Evolutionary conservation across 2,113 vertebrate genomes (phyloP), one percentile per base, ranked within the genome.

Genomic region (Platysteira castanea): DNA sequence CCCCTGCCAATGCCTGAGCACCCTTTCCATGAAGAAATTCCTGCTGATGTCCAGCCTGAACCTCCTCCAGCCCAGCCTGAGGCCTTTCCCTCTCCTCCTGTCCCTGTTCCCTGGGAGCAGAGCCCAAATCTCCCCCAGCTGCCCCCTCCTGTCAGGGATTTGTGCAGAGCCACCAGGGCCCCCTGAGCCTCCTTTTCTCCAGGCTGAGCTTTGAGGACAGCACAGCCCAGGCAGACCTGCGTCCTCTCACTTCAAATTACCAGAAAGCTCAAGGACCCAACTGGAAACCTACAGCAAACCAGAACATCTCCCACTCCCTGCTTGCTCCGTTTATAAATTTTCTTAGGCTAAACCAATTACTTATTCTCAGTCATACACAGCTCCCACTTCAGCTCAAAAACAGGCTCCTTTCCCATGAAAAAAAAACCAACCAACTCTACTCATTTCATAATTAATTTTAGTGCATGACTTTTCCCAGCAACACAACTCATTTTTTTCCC

Each of bases 51-150:
- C 56, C 74, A n/a, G 1, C 23, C 39, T 61, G 19, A 23, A 0
- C n/a, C 39, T 70, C 2, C 23, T 47, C 44, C 42, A 52, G 20
- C 52, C 3, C 70, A 67, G 13, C 35, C 3, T 11, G 60, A 49
- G 42, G 24, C 60, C 0, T 0, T 49, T 75, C 3, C 42, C 30
- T 35, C 24, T 39, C 20, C 8, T 76, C 60, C 83, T 76, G 83
- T 76, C 70, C 41, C 84, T n/a, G 47, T 53, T 24, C 47, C 18
- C 56, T n/a, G 64, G 14, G 10, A 46, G 23, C 54, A 39, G 10
- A 87, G 15, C 47, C 47, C 0, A 0, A 39, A n/a, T n/a, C 8
- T 3, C 14, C 30, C 15, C 16, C 0, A 0, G 54, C 64, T 78
- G 47, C 44, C 28, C 41, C 20, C 13, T 71, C 41, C 83, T 65